Percentiles rank a stretch among this genome's conserved stretches.
Evolutionary conservation across 1,140 invertebrate genomes (phyloP).

Genomic region (Glossosoma conforme): DNA sequence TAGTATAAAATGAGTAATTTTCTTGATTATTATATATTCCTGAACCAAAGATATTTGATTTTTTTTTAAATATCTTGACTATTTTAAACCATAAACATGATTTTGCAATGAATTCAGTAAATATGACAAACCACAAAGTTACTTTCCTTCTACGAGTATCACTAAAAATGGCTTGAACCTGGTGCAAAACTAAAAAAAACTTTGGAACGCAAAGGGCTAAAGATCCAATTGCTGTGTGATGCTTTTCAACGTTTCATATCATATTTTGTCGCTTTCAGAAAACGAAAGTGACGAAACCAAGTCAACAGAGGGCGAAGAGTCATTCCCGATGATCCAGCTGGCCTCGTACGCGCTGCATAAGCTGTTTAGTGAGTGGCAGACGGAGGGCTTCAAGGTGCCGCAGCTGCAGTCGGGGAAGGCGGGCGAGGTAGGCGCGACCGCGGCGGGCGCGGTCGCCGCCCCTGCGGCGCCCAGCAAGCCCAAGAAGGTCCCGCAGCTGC

Average conservation of each 20-base stretch:
- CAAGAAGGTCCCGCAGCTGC: slow-evolving; percentile 47
- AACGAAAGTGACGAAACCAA: slow-evolving; percentile 8
- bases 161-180: too few relatives aligned
- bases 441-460: slow-evolving; percentile 9
- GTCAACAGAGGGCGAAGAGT: slow-evolving; percentile 44
- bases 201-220: too few relatives aligned
- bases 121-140: too few relatives aligned
- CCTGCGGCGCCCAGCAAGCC: slow-evolving; percentile 40
- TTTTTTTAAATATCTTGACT: too few relatives aligned
- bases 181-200: too few relatives aligned
- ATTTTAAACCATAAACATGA: too few relatives aligned
- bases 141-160: too few relatives aligned
- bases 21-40: too few relatives aligned
- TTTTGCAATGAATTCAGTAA: too few relatives aligned
- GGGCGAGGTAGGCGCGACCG: slow-evolving; percentile 30
- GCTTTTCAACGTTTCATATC: background rate
- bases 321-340: slow-evolving; percentile 67
- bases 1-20: too few relatives aligned
- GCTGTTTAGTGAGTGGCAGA: slow-evolving; percentile 70
- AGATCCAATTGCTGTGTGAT: too few relatives aligned
- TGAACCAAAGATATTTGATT: too few relatives aligned
- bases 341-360: slow-evolving; percentile 72
- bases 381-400: slow-evolving; percentile 62
- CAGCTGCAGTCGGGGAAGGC: slow-evolving; percentile 42
- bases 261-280: background rate